A percentile compares a stretch with the other conserved stretches of the same genome.
Conservation (phyloP, 2,113 vertebrate species). For the Centrocercus urophasianus region DNA sequence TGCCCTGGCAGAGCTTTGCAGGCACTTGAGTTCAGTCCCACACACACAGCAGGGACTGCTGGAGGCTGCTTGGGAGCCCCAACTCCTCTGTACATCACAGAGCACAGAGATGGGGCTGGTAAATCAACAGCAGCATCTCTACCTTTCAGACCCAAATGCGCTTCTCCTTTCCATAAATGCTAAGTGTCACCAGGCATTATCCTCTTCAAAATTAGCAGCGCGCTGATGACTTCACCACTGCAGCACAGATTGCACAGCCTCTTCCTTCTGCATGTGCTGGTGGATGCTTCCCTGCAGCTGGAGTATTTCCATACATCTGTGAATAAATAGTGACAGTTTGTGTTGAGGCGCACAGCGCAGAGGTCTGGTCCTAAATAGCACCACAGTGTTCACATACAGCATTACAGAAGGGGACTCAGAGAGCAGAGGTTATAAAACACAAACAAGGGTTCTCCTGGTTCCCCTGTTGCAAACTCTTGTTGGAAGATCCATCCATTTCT, state of each 20-base stretch:
- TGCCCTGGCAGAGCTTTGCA: no score
- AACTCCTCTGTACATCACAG: not conserved
- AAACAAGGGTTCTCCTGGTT: not conserved
- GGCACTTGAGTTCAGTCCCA: no score
- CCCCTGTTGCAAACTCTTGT: not conserved
- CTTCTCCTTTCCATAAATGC: not conserved
- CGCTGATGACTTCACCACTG: not conserved
- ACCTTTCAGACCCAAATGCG: not conserved
- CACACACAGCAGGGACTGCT: not conserved
- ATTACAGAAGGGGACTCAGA: not conserved
- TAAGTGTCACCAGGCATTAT: not conserved
- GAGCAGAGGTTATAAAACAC: not conserved
- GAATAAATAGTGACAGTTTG: not conserved
- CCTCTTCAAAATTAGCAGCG: not conserved
- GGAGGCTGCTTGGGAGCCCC: not conserved
- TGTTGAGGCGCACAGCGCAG: not conserved
- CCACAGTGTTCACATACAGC: not conserved
- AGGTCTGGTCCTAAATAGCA: constrained; percentile 1
- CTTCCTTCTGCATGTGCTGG: not conserved
- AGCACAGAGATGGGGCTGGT: not conserved
- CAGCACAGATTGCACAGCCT: not conserved
- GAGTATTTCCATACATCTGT: not conserved
- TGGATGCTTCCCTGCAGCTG: not conserved
- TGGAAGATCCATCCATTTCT: not conserved
- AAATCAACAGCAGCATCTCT: not conserved